phyloP scores from a whole-genome alignment of 2,113 vertebrate species.

The Xiphophorus couchianus region DNA sequence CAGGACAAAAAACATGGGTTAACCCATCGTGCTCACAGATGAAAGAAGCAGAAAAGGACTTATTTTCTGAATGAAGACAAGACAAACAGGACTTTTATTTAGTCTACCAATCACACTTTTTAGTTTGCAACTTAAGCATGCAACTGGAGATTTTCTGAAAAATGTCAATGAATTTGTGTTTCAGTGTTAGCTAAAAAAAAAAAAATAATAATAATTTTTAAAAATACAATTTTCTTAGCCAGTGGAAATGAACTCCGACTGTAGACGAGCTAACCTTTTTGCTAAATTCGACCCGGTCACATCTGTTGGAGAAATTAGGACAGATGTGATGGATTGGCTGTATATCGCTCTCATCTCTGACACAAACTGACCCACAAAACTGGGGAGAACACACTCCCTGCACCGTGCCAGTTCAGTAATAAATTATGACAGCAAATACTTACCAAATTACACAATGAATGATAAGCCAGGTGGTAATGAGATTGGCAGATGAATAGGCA shows the following conservation, averaged over 20 bases:
- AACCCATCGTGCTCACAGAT: no score
- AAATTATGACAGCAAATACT: constrained; percentile 36
- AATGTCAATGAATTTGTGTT: no score
- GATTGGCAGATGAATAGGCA: constrained; percentile 39
- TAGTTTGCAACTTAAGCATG: no score
- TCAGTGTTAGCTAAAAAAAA: neutral
- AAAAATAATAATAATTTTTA: neutral
- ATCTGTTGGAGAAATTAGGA: constrained; percentile 18
- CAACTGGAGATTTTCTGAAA: no score
- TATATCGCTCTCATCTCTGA: constrained; percentile 19
- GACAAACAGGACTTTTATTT: no score
- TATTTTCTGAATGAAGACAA: no score
- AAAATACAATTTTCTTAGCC: neutral
- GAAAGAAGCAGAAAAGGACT: neutral
- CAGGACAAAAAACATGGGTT: no score
- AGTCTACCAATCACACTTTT: no score
- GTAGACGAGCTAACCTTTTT: neutral
- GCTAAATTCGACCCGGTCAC: neutral
- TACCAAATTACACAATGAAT: constrained; percentile 48
- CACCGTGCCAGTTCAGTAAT: constrained; percentile 35
- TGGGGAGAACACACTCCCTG: constrained; percentile 10
- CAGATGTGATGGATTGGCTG: constrained; percentile 25
- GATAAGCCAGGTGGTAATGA: constrained; percentile 50
- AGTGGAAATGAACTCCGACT: constrained; percentile 15
- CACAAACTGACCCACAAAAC: constrained; percentile 23